Conservation (phyloP, 2,113 vertebrate species). For the Onychostoma macrolepis region DNA sequence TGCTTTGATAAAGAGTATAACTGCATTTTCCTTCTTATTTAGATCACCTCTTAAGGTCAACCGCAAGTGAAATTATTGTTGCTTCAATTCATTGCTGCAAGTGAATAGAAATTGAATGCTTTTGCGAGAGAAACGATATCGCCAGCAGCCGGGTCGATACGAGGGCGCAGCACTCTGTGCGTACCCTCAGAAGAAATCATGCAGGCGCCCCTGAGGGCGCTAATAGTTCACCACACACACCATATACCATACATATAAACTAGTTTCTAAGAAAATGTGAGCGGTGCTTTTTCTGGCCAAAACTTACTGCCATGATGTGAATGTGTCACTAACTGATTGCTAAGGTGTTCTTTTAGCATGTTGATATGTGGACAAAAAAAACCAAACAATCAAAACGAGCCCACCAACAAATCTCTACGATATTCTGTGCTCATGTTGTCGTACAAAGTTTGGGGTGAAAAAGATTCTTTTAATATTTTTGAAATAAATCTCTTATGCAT, state of each 20-base stretch:
- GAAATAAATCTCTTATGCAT: background rate
- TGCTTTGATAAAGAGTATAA: background rate
- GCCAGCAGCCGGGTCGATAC: background rate
- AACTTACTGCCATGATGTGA: background rate
- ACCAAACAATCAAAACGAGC: background rate
- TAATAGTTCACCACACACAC: slow-evolving; percentile 1
- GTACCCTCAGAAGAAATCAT: no score
- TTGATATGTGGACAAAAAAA: background rate
- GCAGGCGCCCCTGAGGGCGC: no score
- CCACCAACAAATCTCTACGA: background rate
- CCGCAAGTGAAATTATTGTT: background rate
- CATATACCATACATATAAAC: background rate
- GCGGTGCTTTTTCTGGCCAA: background rate
- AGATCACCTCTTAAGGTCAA: slow-evolving; percentile 15
- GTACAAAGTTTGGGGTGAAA: background rate
- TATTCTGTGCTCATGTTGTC: background rate
- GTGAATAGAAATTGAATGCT: background rate
- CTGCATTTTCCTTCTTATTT: background rate
- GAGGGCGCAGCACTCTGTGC: no score
- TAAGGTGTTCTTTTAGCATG: background rate
- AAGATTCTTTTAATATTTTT: background rate
- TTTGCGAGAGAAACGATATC: background rate
- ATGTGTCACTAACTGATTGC: background rate
- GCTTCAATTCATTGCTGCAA: background rate
- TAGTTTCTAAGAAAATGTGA: background rate